Conservation (phyloP, 2,797 vertebrate genomes). For the Sebastes hubbsi region DNA sequence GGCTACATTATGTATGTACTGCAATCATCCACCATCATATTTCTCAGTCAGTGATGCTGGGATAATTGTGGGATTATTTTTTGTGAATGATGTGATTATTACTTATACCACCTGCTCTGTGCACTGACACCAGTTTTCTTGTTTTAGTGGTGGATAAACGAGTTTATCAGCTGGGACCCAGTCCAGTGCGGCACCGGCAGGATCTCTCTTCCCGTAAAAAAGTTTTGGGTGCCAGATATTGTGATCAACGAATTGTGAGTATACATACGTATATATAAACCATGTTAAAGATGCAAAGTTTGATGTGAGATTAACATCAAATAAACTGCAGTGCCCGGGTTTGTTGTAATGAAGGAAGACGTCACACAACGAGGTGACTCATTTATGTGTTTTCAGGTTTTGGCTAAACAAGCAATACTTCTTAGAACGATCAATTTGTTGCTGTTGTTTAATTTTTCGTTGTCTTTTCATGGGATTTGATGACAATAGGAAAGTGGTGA, state of each 20-base stretch:
- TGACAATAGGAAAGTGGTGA: too few species aligned
- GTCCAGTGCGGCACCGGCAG: slow-evolving; percentile 66
- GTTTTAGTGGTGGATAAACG: slow-evolving; percentile 79
- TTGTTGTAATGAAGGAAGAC: background rate
- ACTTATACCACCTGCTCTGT: rapidly evolving
- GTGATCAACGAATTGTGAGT: slow-evolving; percentile 84
- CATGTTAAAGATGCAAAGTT: background rate
- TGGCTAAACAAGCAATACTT: background rate
- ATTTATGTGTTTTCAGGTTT: background rate
- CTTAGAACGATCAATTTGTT: background rate
- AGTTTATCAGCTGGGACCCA: slow-evolving; percentile 80
- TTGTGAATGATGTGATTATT: background rate
- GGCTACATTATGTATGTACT: slow-evolving; percentile 72
- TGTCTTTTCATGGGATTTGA: too few species aligned
- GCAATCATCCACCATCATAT: background rate
- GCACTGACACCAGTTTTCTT: background rate
- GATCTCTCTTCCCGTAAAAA: slow-evolving; percentile 72
- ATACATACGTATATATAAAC: background rate
- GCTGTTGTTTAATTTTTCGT: background rate
- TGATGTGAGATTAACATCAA: background rate
- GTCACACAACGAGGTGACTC: background rate
- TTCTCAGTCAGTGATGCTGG: background rate
- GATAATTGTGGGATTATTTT: background rate
- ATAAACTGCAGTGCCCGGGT: background rate
- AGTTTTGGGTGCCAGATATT: slow-evolving; percentile 78